A percentile compares a stretch with the other conserved stretches of the same genome.
These are phyloP conservation scores for Aspidoscelis tigris DNA, from an alignment of 2,113 vertebrate genomes.

Conservation along the genomic window DNA sequence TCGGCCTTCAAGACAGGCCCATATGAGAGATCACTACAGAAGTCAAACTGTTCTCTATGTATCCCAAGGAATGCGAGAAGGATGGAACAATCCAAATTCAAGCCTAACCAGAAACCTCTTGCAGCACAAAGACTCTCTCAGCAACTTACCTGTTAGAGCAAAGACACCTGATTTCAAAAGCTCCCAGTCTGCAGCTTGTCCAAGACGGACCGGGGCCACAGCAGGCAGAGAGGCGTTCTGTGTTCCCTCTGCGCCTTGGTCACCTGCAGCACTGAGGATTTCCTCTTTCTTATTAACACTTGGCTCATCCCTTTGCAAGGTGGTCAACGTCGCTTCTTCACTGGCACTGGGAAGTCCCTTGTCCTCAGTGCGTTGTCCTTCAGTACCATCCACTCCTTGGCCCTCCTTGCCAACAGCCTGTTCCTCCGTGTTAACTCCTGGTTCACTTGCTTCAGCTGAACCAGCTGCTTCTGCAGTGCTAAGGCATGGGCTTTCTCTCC, in stretches of 20 bases:
- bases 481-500: not conserved
- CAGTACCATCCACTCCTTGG: not conserved
- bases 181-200: constrained; percentile 71
- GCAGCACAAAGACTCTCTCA: not conserved
- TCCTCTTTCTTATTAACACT: not conserved
- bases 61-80: not conserved
- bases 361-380: not conserved
- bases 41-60: not conserved
- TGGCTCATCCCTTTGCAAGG: not conserved
- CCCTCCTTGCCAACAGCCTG: not conserved
- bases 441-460: not conserved
- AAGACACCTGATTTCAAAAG: constrained; percentile 78
- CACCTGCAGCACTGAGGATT: constrained; percentile 33
- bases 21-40: too few relatives aligned
- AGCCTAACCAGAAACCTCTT: not conserved
- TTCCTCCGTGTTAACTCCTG: not conserved
- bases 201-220: constrained; percentile 48
- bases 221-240: constrained; percentile 48
- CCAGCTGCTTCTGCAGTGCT: not conserved
- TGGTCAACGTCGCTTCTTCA: not conserved
- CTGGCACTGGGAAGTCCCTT: not conserved
- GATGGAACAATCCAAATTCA: not conserved
- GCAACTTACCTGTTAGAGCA: constrained; percentile 71
- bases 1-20: too few relatives aligned
- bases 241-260: constrained; percentile 54